A percentile compares a stretch with the other conserved stretches of the same genome.
Evolutionary conservation across 2,113 vertebrate species (phyloP).

Genomic region (Rana temporaria): DNA sequence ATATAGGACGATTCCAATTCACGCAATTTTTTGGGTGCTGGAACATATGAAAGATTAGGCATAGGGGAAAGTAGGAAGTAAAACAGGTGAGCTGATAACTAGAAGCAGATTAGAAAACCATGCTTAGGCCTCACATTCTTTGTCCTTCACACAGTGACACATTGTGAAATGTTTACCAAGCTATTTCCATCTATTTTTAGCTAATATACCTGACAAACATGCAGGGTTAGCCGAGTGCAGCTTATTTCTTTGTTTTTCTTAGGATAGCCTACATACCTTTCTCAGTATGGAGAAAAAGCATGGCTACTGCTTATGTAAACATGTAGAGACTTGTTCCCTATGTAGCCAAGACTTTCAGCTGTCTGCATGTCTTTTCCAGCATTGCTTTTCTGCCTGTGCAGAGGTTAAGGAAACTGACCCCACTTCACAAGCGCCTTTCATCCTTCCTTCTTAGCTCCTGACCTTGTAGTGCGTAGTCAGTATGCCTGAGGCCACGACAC

Average conservation of each 20-base stretch:
- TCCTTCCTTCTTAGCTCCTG: constrained; percentile 10
- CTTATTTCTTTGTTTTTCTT: not conserved
- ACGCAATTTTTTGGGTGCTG: too few relatives aligned
- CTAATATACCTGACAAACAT: not conserved
- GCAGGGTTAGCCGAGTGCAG: not conserved
- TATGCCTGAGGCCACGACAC: not conserved
- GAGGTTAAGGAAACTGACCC: constrained; percentile 34
- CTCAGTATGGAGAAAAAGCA: constrained; percentile 4
- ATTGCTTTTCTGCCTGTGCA: constrained; percentile 8
- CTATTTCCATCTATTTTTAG: too few relatives aligned
- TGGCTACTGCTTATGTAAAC: not conserved
- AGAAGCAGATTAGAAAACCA: too few relatives aligned
- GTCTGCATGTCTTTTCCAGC: constrained; percentile 17
- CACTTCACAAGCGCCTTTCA: constrained; percentile 27
- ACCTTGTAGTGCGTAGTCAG: constrained; percentile 18
- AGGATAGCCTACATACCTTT: not conserved
- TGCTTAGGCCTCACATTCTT: too few relatives aligned
- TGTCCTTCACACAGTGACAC: too few relatives aligned
- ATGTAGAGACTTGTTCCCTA: constrained; percentile 33
- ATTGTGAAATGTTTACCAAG: too few relatives aligned
- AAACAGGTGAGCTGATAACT: too few relatives aligned
- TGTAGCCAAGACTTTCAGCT: not conserved
- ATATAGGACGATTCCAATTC: too few relatives aligned
- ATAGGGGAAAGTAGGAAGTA: too few relatives aligned
- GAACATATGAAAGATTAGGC: too few relatives aligned